Evolutionary conservation across 2,113 vertebrate species (phyloP), one percentile per base, ranked within the genome.

Genomic region (Balaenoptera acutorostrata): DNA sequence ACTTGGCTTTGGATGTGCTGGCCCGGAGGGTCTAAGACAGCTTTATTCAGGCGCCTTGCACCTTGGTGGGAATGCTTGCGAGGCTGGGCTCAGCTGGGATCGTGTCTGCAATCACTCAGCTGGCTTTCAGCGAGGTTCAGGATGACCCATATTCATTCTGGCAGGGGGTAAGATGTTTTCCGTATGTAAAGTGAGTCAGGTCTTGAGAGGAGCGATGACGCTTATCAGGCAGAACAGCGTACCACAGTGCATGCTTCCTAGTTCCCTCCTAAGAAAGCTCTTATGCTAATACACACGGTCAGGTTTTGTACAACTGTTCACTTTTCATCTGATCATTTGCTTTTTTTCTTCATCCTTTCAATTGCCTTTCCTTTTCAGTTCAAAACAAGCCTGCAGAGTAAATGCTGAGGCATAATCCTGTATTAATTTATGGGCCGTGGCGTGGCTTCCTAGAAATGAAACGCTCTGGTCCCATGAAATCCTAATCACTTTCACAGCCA

Each of bases 401-500:
- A 89, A 84, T 87, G 89, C 96, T 29, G 95, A 96, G 90, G 95
- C 95, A 87, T 96, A 96, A 97, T 96, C 96, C 97, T 85, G 66
- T 89, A 90, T 97, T 98, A 97, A 97, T 96, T 97, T 96, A 97
- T 90, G 95, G 93, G 74, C 83, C 36, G 1, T 95, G 93, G 91
- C 92, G 83, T 93, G 86, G 89, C 96, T 93, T 95, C 88, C 52
- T 63, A 82, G 97, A 96, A 97, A 96, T 88, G 94, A 95, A 90
- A 96, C 8, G 61, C 95, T 95, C 82, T 29, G 72, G 93, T 96
- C 83, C 87, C 80, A 49, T 93, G 96, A 93, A 97, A 97, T 81
- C 97, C 97, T 96, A 96, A 97, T 98, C 96, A 96, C 96, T 97
- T 93, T 96, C 86, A 75, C 93, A 91, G 92, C 84, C 96, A 96